Evolutionary conservation across 2,888 invertebrate species (phyloP).

Genomic region (Cotesia congregata): DNA sequence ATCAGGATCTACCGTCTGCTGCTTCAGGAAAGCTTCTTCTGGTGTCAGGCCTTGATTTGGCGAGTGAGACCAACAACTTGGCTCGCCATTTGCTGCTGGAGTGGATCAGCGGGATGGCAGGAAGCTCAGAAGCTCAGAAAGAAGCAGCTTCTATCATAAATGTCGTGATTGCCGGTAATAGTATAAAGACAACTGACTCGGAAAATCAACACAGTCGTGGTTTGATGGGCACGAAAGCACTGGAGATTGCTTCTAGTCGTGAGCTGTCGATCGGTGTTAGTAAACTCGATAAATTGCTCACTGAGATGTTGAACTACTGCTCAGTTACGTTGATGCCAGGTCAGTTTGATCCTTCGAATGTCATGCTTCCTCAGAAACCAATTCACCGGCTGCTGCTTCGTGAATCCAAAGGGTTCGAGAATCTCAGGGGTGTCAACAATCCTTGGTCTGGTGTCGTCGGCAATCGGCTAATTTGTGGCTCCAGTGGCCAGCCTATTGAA

Average conservation of each 20-base stretch:
- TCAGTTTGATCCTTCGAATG: conserved; percentile 88
- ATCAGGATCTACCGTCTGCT: conserved; percentile 37
- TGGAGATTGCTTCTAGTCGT: conserved; percentile 50
- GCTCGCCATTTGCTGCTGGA: conserved; percentile 83
- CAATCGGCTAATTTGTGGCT: conserved; percentile 59
- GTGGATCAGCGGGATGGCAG: conserved; percentile 85
- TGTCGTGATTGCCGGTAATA: conserved; percentile 84
- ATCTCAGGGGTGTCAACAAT: conserved; percentile 87
- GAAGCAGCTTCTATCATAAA: conserved; percentile 79
- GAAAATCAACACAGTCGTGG: conserved; percentile 41
- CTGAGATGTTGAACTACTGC: conserved; percentile 58
- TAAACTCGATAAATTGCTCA: conserved; percentile 58
- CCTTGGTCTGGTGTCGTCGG: conserved; percentile 74
- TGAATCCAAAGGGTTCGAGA: conserved; percentile 69
- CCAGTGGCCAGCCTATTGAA: conserved; percentile 88
- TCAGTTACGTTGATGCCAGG: conserved; percentile 93
- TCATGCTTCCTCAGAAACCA: conserved; percentile 93
- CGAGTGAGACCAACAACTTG: conserved; percentile 76
- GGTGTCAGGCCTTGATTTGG: conserved; percentile 84
- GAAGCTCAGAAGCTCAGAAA: conserved; percentile 75
- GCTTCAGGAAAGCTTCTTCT: conserved; percentile 60
- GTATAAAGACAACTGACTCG: conserved; percentile 36
- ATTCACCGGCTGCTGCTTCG: conserved; percentile 81
- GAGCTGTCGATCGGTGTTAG: conserved; percentile 52
- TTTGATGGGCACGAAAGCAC: conserved; percentile 41